These are phyloP conservation scores for Tadarida brasiliensis DNA, from an alignment of 2,797 vertebrate genomes.

Conservation along the genomic window DNA sequence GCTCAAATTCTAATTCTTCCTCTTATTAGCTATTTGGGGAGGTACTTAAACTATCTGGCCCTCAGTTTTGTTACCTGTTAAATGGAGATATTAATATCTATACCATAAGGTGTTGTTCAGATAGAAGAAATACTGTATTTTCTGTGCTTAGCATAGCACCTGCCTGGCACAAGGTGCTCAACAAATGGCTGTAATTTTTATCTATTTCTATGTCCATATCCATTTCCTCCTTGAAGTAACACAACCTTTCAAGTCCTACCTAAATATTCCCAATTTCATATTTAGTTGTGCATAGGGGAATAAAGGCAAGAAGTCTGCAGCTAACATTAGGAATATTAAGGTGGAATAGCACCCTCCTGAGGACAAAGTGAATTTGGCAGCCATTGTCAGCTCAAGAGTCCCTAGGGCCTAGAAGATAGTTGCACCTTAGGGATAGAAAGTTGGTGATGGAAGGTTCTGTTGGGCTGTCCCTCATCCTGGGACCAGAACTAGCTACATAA, in stretches of 20 bases:
- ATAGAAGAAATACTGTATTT: background rate
- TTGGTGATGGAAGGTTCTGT: background rate
- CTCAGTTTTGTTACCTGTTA: background rate
- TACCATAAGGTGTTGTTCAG: background rate
- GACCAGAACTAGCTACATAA: background rate
- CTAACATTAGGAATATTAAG: background rate
- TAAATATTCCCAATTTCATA: background rate
- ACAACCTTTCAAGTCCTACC: background rate
- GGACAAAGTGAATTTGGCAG: background rate
- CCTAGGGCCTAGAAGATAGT: background rate
- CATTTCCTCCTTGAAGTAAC: background rate
- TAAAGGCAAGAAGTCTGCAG: background rate
- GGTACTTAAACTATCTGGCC: background rate
- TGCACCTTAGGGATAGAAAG: background rate
- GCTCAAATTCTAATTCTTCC: slow-evolving; percentile 1
- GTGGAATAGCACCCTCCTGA: slow-evolving; percentile 25
- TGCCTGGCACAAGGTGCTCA: background rate
- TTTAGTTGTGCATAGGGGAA: background rate
- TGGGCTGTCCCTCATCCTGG: no score
- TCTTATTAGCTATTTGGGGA: background rate
- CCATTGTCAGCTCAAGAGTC: background rate
- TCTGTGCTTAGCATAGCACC: background rate
- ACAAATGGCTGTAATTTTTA: background rate
- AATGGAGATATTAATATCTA: background rate
- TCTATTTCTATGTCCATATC: background rate